Percentiles rank a stretch among this genome's conserved stretches.
phyloP scores from a whole-genome alignment of 2,797 vertebrate species.

The Botia almorhae region DNA sequence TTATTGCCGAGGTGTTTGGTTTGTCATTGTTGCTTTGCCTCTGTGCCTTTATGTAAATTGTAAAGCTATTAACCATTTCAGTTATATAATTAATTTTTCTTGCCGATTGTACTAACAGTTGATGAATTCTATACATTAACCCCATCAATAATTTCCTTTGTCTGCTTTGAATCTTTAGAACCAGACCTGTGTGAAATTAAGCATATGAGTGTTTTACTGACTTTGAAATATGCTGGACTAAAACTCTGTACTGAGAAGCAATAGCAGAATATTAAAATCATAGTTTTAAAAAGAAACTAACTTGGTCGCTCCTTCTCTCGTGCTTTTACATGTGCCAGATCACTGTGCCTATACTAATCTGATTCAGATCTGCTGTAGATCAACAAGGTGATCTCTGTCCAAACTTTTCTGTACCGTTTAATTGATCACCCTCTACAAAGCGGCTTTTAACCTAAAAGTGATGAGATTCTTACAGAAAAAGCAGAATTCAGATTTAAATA shows the following conservation, averaged over 20 bases:
- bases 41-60: constrained; percentile 74
- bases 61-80: constrained; percentile 60
- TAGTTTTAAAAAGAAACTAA: constrained; percentile 82
- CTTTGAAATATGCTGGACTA: constrained; percentile 72
- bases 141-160: constrained; percentile 76
- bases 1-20: constrained; percentile 53
- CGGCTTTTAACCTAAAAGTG: constrained; percentile 25
- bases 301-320: constrained; percentile 83
- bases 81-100: constrained; percentile 75
- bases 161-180: constrained; percentile 70
- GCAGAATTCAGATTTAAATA: constrained; percentile 8
- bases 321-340: constrained; percentile 78
- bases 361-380: constrained; percentile 61
- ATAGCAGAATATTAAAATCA: constrained; percentile 77
- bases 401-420: constrained; percentile 9
- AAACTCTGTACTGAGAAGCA: constrained; percentile 78
- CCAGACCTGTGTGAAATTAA: constrained; percentile 66
- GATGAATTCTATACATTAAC: constrained; percentile 81
- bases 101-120: constrained; percentile 79
- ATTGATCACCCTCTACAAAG: constrained; percentile 29
- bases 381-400: constrained; percentile 8
- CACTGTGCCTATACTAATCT: constrained; percentile 82
- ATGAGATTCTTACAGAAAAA: constrained; percentile 11
- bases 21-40: constrained; percentile 74
- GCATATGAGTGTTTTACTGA: constrained; percentile 72